A percentile compares a stretch with the other conserved stretches of the same genome.
phyloP scores from a whole-genome alignment of 2,888 invertebrate species.

The Agrotis puta region DNA sequence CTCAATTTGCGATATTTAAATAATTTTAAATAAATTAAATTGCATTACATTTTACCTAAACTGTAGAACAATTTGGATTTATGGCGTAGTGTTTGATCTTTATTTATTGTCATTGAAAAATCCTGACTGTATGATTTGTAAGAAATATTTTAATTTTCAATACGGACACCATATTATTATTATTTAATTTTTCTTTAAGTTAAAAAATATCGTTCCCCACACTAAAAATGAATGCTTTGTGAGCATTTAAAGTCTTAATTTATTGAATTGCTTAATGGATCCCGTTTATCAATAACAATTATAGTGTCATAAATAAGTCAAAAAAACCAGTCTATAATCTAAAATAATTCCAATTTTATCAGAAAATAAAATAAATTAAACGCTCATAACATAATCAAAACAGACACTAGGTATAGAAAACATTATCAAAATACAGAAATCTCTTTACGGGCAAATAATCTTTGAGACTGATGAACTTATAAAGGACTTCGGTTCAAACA shows the following conservation, averaged over 20 bases:
- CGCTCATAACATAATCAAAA: slow-evolving; percentile 36
- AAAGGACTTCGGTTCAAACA: slow-evolving; percentile 62
- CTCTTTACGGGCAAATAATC: slow-evolving; percentile 68
- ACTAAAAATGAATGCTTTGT: too few relatives aligned
- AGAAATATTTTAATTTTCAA: not conserved
- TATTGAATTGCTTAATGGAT: not conserved
- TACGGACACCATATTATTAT: not conserved
- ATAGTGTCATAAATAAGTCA: not conserved
- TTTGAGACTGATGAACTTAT: slow-evolving; percentile 59
- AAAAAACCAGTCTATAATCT: not conserved
- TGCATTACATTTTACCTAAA: not conserved
- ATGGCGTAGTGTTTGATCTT: not conserved
- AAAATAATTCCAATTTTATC: slow-evolving; percentile 4
- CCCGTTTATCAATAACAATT: not conserved
- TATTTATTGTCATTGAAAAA: slow-evolving; percentile 5
- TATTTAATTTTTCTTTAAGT: too few relatives aligned
- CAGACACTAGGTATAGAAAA: slow-evolving; percentile 52
- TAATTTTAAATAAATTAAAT: slow-evolving; percentile 48
- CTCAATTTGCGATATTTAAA: slow-evolving; percentile 24
- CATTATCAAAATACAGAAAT: slow-evolving; percentile 65
- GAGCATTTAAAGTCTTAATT: not conserved
- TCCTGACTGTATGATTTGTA: slow-evolving; percentile 5
- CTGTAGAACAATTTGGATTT: not conserved
- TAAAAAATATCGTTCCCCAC: too few relatives aligned
- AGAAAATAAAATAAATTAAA: slow-evolving; percentile 36